Conservation (phyloP, 2,797 vertebrate genomes). For the Petrocephalus sullivani region DNA sequence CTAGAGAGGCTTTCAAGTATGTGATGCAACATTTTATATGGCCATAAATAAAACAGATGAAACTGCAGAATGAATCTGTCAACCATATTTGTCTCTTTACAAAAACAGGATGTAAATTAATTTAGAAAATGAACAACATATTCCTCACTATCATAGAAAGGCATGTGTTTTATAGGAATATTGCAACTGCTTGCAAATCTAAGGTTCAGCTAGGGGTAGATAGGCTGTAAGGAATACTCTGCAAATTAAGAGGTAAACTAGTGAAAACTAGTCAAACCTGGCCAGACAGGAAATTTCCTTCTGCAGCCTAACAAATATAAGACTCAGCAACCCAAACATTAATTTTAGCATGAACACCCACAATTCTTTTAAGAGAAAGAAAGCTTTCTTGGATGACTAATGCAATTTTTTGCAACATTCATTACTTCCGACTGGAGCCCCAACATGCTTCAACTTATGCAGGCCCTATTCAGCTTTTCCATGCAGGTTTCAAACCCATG, state of each 20-base stretch:
- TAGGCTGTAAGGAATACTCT: not conserved
- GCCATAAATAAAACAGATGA: not conserved
- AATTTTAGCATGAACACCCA: not conserved
- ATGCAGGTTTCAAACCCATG: not conserved
- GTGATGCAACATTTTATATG: not conserved
- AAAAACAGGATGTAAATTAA: not conserved
- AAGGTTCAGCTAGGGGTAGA: not conserved
- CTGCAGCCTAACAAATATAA: not conserved
- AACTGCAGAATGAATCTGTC: not conserved
- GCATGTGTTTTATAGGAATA: constrained; percentile 19
- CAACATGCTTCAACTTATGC: not conserved
- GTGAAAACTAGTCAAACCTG: not conserved
- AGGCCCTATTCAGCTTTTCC: not conserved
- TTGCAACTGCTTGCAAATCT: constrained; percentile 30
- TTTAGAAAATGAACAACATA: constrained; percentile 30
- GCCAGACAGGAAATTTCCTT: not conserved
- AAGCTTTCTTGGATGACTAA: not conserved
- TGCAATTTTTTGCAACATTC: not conserved
- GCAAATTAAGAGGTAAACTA: not conserved
- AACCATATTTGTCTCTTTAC: not conserved
- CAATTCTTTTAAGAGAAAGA: not conserved
- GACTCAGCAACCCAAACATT: not conserved
- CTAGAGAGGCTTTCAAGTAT: not conserved
- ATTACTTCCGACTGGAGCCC: not conserved
- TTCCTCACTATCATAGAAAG: constrained; percentile 18